These are phyloP conservation scores for Oxycera nigricornis DNA, from an alignment of 2,888 invertebrate species.

Conservation along the genomic window DNA sequence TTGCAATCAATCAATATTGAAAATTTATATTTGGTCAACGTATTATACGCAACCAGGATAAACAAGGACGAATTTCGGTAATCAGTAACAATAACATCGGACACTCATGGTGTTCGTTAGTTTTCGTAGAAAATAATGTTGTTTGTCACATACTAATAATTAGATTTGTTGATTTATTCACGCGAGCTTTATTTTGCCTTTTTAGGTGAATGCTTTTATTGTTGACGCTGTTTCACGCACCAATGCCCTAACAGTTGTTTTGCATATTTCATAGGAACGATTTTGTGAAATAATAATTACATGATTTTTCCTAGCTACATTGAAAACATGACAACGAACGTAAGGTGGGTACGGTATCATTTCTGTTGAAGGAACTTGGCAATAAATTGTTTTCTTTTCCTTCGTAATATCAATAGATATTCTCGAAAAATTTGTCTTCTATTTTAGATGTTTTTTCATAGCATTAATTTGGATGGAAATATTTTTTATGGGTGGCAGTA, in stretches of 20 bases:
- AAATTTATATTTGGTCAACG: slow-evolving; percentile 18
- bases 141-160: slow-evolving; percentile 26
- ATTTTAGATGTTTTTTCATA: no score
- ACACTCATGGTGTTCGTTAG: neutral
- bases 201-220: slow-evolving; percentile 7
- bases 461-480: no score
- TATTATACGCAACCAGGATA: slow-evolving; percentile 21
- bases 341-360: no score
- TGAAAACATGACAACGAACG: no score
- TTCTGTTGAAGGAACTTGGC: no score
- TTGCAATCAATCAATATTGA: slow-evolving; percentile 45
- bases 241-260: neutral
- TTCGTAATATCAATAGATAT: no score
- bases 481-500: no score
- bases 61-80: slow-evolving; percentile 15
- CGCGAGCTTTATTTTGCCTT: slow-evolving; percentile 1
- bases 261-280: neutral
- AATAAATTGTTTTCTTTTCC: no score
- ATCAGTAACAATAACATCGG: slow-evolving; percentile 17
- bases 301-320: no score
- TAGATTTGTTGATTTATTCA: slow-evolving; percentile 29
- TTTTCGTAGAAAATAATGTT: slow-evolving; percentile 20
- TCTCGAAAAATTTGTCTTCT: no score
- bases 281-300: no score
- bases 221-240: neutral